A percentile compares a stretch with the other conserved stretches of the same genome.
These are phyloP conservation scores for Oikopleura dioica DNA, from an alignment of 23 tunicate species.

Conservation along the genomic window DNA sequence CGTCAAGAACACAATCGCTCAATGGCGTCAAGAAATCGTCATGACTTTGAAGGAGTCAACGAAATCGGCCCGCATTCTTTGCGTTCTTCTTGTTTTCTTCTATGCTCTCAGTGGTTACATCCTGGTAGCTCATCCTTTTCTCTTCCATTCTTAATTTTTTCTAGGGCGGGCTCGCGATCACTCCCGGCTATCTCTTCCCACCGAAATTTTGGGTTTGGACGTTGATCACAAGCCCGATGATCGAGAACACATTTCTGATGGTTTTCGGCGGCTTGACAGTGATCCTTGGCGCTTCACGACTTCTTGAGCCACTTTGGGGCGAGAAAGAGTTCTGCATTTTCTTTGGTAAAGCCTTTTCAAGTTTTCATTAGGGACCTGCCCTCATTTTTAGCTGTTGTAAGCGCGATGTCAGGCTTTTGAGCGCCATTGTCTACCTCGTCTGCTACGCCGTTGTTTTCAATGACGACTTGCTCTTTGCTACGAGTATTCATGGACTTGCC, in stretches of 20 bases:
- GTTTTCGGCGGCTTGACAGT: conserved; percentile 21
- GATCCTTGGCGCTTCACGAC: conserved; percentile 20
- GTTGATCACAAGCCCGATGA: conserved; percentile 44
- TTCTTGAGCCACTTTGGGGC: conserved; percentile 44
- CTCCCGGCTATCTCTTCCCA: conserved; percentile 76
- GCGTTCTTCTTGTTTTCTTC: not conserved
- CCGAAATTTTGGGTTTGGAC: conserved; percentile 99
- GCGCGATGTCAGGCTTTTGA: conserved; percentile 22
- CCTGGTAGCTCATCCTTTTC: too few relatives aligned
- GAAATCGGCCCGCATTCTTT: not conserved
- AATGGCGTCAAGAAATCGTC: not conserved
- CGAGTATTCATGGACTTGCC: conserved; percentile 38
- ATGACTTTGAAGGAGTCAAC: not conserved
- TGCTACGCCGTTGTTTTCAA: conserved; percentile 44
- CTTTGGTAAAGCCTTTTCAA: too few relatives aligned
- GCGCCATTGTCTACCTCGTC: conserved; percentile 29
- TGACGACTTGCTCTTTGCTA: conserved; percentile 37
- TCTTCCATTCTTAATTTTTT: not conserved
- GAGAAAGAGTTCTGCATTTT: conserved; percentile 34
- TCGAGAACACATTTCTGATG: conserved; percentile 28
- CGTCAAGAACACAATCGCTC: not conserved
- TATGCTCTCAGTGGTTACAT: not conserved
- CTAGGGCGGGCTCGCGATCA: conserved; percentile 59
- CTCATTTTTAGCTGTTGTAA: too few relatives aligned
- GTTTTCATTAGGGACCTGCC: too few relatives aligned